phyloP scores from a whole-genome alignment of 2,113 vertebrate species.

The Colossoma macropomum region DNA sequence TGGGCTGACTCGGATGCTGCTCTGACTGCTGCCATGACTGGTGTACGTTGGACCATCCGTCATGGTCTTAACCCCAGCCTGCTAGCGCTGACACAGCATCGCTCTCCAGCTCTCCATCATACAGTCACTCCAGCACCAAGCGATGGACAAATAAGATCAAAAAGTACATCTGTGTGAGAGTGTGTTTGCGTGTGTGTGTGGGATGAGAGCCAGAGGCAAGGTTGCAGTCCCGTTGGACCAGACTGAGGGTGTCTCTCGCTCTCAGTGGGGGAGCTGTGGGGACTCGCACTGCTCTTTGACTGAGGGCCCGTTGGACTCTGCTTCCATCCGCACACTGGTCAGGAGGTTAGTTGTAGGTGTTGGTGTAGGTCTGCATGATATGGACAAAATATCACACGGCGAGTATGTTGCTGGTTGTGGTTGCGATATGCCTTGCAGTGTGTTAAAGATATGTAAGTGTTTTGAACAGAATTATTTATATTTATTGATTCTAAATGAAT shows the following conservation, averaged over 20 bases:
- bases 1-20: slow-evolving; percentile 13
- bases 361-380: background rate
- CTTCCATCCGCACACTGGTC: background rate
- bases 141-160: slow-evolving; percentile 41
- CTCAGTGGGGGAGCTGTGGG: slow-evolving; percentile 10
- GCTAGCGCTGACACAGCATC: slow-evolving; percentile 33
- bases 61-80: slow-evolving; percentile 11
- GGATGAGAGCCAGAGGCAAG: slow-evolving; percentile 25
- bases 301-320: background rate
- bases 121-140: background rate
- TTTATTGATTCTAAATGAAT: too few species aligned
- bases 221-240: background rate
- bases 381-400: background rate
- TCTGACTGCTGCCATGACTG: slow-evolving; percentile 13
- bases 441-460: too few species aligned
- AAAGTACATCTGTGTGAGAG: slow-evolving; percentile 20
- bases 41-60: slow-evolving; percentile 32
- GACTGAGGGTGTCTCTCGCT: slow-evolving; percentile 11
- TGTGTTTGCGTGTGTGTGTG: slow-evolving; percentile 29
- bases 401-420: background rate
- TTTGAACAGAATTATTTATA: too few species aligned
- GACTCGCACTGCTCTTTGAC: background rate
- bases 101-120: slow-evolving; percentile 11
- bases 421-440: background rate
- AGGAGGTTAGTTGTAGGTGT: background rate